A percentile compares a stretch with the other conserved stretches of the same genome.
Evolutionary conservation across 1,140 invertebrate genomes (phyloP).

Genomic region (Lineus longissimus): DNA sequence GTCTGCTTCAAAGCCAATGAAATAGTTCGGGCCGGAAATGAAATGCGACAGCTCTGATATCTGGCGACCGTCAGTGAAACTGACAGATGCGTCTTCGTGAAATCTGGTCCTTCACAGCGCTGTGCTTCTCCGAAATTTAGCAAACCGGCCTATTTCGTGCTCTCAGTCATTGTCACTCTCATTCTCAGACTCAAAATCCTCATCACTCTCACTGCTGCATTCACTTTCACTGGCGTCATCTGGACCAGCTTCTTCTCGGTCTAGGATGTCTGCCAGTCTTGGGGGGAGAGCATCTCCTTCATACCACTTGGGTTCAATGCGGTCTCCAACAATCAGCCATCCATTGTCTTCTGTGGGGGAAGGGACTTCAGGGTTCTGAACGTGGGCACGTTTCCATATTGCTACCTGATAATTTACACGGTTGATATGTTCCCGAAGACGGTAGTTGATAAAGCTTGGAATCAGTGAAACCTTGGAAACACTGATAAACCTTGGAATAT

Average conservation of each 20-base stretch:
- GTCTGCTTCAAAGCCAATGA: no score
- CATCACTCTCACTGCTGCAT: neutral
- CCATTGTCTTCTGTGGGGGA: neutral
- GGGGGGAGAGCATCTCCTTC: neutral
- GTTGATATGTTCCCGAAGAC: neutral
- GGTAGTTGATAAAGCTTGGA: no score
- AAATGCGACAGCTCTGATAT: no score
- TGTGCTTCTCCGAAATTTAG: no score
- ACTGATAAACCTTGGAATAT: no score
- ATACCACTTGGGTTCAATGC: constrained; percentile 1
- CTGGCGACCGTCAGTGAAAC: no score
- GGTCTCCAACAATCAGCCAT: neutral
- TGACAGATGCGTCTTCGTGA: no score
- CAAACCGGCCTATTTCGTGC: no score
- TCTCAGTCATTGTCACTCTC: neutral
- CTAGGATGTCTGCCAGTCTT: neutral
- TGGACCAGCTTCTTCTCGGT: neutral
- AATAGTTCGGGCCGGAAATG: no score
- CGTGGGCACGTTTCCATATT: neutral
- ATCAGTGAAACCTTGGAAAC: no score
- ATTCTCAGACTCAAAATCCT: neutral
- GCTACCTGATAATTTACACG: constrained; percentile 6
- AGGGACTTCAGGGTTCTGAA: constrained; percentile 1
- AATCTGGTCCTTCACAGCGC: no score
- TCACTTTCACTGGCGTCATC: neutral